Percentiles rank a stretch among this genome's conserved stretches.
Conservation (phyloP, 2,113 vertebrate genomes). For the Muntiacus reevesi region DNA sequence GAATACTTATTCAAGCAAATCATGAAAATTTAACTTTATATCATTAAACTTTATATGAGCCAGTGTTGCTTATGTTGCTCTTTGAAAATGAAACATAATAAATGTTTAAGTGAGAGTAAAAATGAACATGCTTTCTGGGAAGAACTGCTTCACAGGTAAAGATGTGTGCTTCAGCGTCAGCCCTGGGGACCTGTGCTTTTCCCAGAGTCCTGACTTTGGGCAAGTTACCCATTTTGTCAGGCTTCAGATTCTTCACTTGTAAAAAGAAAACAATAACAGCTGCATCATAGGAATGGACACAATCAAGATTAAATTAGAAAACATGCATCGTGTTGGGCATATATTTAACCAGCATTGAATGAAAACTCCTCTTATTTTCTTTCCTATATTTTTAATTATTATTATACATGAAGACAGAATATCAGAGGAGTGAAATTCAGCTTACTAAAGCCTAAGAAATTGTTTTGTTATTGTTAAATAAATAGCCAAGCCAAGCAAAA, state of each 20-base stretch:
- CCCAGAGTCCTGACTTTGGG: background rate
- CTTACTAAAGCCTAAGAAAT: background rate
- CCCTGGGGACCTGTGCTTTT: background rate
- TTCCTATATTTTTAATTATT: background rate
- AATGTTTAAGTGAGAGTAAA: background rate
- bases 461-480: background rate
- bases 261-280: background rate
- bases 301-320: background rate
- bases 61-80: background rate
- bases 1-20: background rate
- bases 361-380: background rate
- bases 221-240: background rate
- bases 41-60: background rate
- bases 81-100: background rate
- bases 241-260: background rate
- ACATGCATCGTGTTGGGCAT: background rate
- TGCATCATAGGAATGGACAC: background rate
- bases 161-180: background rate
- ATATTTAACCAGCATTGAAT: background rate
- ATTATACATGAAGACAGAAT: background rate
- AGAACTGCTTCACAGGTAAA: background rate
- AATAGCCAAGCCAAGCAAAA: background rate
- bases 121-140: background rate
- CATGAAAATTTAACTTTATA: background rate
- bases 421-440: background rate